Percentiles rank a stretch among this genome's conserved stretches.
Conservation (phyloP, 2,888 invertebrate species). For the Chrysopilus asiliformis region DNA sequence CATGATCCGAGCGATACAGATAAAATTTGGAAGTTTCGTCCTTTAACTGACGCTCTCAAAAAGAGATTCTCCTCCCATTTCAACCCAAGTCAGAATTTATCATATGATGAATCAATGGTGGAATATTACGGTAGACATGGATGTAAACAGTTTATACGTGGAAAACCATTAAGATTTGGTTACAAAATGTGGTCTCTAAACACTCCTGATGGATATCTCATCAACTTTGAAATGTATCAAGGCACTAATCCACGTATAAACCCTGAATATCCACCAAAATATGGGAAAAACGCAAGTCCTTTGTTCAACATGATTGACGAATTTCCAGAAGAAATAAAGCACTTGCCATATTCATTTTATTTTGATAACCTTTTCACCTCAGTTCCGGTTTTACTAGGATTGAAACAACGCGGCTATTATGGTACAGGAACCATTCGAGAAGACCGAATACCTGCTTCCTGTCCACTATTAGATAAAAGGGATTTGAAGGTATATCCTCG, state of each 20-base stretch:
- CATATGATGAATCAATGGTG: slow-evolving; percentile 23
- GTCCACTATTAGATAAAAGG: slow-evolving; percentile 6
- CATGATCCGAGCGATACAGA: slow-evolving; percentile 12
- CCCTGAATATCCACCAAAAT: slow-evolving; percentile 14
- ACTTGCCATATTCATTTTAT: slow-evolving; percentile 16
- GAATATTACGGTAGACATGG: slow-evolving; percentile 24
- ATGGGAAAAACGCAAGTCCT: slow-evolving; percentile 20
- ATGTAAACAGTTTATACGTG: slow-evolving; percentile 23
- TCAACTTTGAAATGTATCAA: slow-evolving; percentile 21
- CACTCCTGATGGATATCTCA: slow-evolving; percentile 16
- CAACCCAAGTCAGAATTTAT: slow-evolving; percentile 9
- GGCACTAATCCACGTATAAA: slow-evolving; percentile 19
- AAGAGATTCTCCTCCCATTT: not conserved
- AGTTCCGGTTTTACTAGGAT: slow-evolving; percentile 13
- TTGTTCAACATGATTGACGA: too few species aligned
- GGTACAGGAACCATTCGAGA: slow-evolving; percentile 5
- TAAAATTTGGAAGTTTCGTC: slow-evolving; percentile 20
- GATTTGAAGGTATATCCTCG: slow-evolving; percentile 9
- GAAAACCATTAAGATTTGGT: slow-evolving; percentile 23
- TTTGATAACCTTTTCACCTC: slow-evolving; percentile 19
- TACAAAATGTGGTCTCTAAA: slow-evolving; percentile 22
- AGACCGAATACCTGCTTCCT: too few species aligned
- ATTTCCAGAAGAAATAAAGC: slow-evolving; percentile 12
- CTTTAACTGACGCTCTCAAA: slow-evolving; percentile 11
- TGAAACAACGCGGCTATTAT: slow-evolving; percentile 9